A percentile compares a stretch with the other conserved stretches of the same genome.
Conservation (phyloP, 1,140 invertebrate species). For the Heliconius nattereri region DNA sequence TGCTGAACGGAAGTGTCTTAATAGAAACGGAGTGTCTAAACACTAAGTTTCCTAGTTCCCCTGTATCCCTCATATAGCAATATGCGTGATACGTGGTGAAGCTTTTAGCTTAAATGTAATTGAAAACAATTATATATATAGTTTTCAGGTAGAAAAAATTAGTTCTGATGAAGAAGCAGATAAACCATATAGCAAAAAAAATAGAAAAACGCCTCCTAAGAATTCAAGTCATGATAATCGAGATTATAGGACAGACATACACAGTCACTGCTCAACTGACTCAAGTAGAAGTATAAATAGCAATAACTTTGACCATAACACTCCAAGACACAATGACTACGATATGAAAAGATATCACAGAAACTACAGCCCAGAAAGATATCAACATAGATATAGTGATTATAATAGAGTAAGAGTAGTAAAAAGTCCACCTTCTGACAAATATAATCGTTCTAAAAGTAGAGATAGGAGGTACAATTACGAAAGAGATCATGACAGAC, state of each 20-base stretch:
- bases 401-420: conserved; percentile 35
- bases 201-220: conserved; percentile 34
- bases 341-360: conserved; percentile 49
- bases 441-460: conserved; percentile 46
- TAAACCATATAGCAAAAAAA: conserved; percentile 29
- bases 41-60: too few relatives aligned
- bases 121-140: conserved; percentile 32
- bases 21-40: too few relatives aligned
- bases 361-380: conserved; percentile 48
- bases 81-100: too few relatives aligned
- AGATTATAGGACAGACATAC: conserved; percentile 28
- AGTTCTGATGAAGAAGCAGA: conserved; percentile 62
- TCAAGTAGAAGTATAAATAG: conserved; percentile 38
- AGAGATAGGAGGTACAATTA: conserved; percentile 40
- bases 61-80: too few relatives aligned
- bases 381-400: conserved; percentile 31
- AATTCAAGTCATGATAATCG: conserved; percentile 23
- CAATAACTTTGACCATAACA: conserved; percentile 40
- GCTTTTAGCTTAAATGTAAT: too few relatives aligned
- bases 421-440: conserved; percentile 54
- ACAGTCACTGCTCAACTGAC: conserved; percentile 22
- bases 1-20: too few relatives aligned
- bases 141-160: conserved; percentile 42
- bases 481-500: conserved; percentile 42
- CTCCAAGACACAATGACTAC: conserved; percentile 39